Evolutionary conservation across 1,140 invertebrate species (phyloP), one percentile per base, ranked within the genome.

Genomic region (Adoxophyes honmai): DNA sequence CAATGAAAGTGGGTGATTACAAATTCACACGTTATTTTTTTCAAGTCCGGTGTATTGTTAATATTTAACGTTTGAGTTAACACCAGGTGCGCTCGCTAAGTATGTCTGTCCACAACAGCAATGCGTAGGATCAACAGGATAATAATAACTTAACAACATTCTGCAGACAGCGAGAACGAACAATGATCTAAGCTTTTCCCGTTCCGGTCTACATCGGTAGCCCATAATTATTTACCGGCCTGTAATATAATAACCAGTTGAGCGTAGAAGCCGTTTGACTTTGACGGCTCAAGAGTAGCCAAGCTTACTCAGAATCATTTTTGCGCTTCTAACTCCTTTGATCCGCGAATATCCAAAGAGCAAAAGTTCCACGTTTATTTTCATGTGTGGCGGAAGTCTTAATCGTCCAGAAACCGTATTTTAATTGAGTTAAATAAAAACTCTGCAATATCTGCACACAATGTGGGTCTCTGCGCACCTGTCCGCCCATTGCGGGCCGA

Each of bases 101-200:
- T 11, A 10, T 21, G 18, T 48, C 42, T 21, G 18, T 10, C 16
- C 21, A 33, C 42, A 28, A 21, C 21, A 10, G 28, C 21, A 28
- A 48, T 28, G 21, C 11, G 42, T 48, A 48, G 42, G 21, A 11
- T 11, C 18, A 48, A 48, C 42, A 21, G 42, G 18, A 48, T 48
- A 48, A 48, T 48, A 13, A 48, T 48, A 33, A 48, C 42, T 8
- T 48, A 28, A 28, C 42, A 48, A 48, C 42, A 21, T 48, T 48
- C 16, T 18, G 42, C 42, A 48, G 42, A 48, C 42, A 11, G 18
- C 7, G 10, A 28, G 42, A 48, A 48, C 16, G 42, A 33, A 48
- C 42, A 48, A 48, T 48, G 42, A 48, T 48, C 42, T 48, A 33
- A 48, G 42, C 18, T 48, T 48, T 48, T 48, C 42, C 16, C 42